A percentile compares a stretch with the other conserved stretches of the same genome.
Conservation (phyloP, 2,113 vertebrate genomes). For the Hippocampus guttulatus region DNA sequence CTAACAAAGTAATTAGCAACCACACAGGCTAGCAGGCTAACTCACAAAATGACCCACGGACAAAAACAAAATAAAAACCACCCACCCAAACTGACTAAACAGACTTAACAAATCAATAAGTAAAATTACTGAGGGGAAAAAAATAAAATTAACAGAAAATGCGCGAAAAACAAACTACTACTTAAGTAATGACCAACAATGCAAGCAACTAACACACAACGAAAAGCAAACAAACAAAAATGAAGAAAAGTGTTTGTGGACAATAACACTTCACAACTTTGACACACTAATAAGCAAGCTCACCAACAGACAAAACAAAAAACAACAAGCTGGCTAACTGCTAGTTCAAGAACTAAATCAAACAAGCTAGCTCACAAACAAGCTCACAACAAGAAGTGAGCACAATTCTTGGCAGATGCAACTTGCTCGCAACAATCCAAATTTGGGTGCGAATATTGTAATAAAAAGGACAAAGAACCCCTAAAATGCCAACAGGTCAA, state of each 20-base stretch:
- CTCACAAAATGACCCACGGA: no score
- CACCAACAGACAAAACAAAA: background rate
- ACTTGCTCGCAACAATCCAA: background rate
- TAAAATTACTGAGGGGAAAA: no score
- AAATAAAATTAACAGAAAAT: no score
- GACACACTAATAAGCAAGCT: background rate
- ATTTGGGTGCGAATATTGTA: background rate
- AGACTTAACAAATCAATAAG: no score
- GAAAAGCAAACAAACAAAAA: background rate
- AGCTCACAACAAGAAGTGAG: background rate
- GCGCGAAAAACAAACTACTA: no score
- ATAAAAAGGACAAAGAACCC: background rate
- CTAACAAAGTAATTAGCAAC: no score
- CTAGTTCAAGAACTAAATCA: background rate
- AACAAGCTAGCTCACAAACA: background rate
- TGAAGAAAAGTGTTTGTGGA: no score
- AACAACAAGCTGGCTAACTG: background rate
- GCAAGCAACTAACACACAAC: no score
- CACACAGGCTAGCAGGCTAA: no score
- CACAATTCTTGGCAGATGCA: background rate
- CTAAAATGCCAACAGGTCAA: background rate
- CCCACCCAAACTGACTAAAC: no score
- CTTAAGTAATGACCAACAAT: no score
- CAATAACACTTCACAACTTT: background rate
- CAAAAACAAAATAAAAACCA: no score